Conservation (phyloP, 2,888 invertebrate species). For the Crossocerus cetratus region DNA sequence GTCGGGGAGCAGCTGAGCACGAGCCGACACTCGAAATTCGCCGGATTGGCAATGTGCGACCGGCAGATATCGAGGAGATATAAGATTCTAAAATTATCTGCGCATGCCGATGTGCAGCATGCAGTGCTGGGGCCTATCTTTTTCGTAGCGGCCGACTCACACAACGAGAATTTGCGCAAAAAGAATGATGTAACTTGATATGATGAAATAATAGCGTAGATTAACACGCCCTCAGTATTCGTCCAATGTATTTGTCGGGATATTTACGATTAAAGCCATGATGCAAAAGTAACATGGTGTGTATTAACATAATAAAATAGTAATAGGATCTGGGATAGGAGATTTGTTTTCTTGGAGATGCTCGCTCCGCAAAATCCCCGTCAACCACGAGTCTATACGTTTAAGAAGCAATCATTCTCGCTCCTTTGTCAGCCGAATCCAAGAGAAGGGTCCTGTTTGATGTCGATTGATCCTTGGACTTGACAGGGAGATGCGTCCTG, state of each 20-base stretch:
- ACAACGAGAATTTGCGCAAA: too few species aligned
- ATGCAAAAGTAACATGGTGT: too few species aligned
- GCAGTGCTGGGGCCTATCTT: not conserved
- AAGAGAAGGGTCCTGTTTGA: conserved; percentile 57
- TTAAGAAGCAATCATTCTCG: conserved; percentile 60
- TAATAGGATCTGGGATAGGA: conserved; percentile 10
- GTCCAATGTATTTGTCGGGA: too few species aligned
- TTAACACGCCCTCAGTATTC: too few species aligned
- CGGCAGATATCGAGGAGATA: not conserved
- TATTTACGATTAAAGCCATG: too few species aligned
- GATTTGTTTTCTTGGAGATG: conserved; percentile 21
- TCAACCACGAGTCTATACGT: conserved; percentile 1
- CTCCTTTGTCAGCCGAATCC: conserved; percentile 62
- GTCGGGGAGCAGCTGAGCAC: conserved; percentile 2
- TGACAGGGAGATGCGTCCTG: conserved; percentile 37
- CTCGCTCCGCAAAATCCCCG: conserved; percentile 44
- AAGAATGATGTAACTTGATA: too few species aligned
- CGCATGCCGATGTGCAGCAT: too few species aligned
- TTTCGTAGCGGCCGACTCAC: too few species aligned
- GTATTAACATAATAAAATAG: not conserved
- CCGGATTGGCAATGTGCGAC: conserved; percentile 6
- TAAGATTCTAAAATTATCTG: conserved; percentile 12
- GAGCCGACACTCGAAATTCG: not conserved
- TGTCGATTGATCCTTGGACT: conserved; percentile 42
- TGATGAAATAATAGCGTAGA: too few species aligned